A percentile compares a stretch with the other conserved stretches of the same genome.
phyloP scores from a whole-genome alignment of 2,113 vertebrate genomes.

The Dunckerocampus dactyliophorus region DNA sequence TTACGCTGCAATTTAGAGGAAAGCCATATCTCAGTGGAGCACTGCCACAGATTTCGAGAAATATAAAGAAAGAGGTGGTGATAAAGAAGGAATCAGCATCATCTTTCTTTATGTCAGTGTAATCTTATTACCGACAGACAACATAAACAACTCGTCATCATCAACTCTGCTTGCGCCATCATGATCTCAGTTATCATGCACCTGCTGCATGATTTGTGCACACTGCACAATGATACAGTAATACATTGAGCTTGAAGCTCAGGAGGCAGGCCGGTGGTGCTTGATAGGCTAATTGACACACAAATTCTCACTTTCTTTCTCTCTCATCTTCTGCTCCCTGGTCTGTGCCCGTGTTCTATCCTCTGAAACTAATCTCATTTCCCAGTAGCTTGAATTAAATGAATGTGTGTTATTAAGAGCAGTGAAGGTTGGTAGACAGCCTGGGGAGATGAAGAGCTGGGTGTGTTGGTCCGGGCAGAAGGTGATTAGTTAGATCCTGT shows the following conservation, averaged over 20 bases:
- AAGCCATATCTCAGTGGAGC: constrained; percentile 13
- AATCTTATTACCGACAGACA: constrained; percentile 23
- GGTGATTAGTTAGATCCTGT: constrained; percentile 37
- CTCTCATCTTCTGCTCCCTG: constrained; percentile 21
- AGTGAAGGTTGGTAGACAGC: constrained; percentile 43
- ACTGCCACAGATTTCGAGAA: constrained; percentile 10
- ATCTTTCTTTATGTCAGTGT: constrained; percentile 5
- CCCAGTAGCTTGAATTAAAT: constrained; percentile 57
- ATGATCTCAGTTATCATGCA: constrained; percentile 9
- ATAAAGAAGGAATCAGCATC: constrained; percentile 16
- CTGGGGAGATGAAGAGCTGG: constrained; percentile 32
- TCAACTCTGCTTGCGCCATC: constrained; percentile 22
- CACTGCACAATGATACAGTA: constrained; percentile 18
- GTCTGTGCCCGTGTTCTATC: constrained; percentile 11
- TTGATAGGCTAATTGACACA: constrained; percentile 11
- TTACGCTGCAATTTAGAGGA: constrained; percentile 27
- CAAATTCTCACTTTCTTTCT: constrained; percentile 10
- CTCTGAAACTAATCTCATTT: constrained; percentile 55
- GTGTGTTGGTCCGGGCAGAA: constrained; percentile 20
- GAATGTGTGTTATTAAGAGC: constrained; percentile 60
- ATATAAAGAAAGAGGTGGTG: constrained; percentile 6
- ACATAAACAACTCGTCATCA: constrained; percentile 26
- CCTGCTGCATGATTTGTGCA: constrained; percentile 19
- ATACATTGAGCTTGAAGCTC: constrained; percentile 5
- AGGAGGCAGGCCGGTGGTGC: constrained; percentile 11